Evolutionary conservation across 2,888 invertebrate species (phyloP).

Genomic region (Aphidoletes aphidimyza): DNA sequence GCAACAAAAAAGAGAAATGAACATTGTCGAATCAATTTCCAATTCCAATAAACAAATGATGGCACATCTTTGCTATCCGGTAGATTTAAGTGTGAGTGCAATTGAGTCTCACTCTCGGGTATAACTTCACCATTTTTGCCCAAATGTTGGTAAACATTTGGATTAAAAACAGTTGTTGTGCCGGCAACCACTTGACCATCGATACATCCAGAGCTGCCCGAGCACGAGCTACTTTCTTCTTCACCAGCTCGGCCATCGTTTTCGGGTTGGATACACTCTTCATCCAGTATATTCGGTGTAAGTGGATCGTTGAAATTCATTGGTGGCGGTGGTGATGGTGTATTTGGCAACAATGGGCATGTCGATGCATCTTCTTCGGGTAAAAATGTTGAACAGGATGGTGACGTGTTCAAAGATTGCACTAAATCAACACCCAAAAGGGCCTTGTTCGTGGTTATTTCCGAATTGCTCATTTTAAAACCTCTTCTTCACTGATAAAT

Average conservation of each 20-base stretch:
- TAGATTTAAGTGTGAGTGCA: constrained; percentile 67
- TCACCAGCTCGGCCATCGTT: constrained; percentile 60
- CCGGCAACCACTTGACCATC: constrained; percentile 63
- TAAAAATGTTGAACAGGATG: constrained; percentile 65
- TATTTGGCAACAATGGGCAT: constrained; percentile 71
- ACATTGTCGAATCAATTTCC: constrained; percentile 80
- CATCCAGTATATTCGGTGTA: constrained; percentile 69
- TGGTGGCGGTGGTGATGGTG: constrained; percentile 72
- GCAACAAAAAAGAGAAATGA: constrained; percentile 81
- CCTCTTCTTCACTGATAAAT: constrained; percentile 63
- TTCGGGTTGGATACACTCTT: constrained; percentile 59
- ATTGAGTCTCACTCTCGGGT: constrained; percentile 65
- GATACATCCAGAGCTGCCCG: constrained; percentile 64
- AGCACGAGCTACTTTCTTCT: constrained; percentile 64
- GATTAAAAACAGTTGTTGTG: constrained; percentile 62
- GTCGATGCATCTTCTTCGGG: constrained; percentile 75
- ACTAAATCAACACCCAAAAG: constrained; percentile 64
- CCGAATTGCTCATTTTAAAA: constrained; percentile 61
- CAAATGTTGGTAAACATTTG: constrained; percentile 64
- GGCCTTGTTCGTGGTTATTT: constrained; percentile 29
- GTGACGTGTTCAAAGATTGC: constrained; percentile 63
- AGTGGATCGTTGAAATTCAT: constrained; percentile 72
- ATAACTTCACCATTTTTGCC: constrained; percentile 62
- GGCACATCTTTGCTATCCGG: constrained; percentile 69
- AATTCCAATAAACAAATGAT: constrained; percentile 81